These are phyloP conservation scores for Pampus argenteus DNA, from an alignment of 2,797 vertebrate species.

Conservation along the genomic window DNA sequence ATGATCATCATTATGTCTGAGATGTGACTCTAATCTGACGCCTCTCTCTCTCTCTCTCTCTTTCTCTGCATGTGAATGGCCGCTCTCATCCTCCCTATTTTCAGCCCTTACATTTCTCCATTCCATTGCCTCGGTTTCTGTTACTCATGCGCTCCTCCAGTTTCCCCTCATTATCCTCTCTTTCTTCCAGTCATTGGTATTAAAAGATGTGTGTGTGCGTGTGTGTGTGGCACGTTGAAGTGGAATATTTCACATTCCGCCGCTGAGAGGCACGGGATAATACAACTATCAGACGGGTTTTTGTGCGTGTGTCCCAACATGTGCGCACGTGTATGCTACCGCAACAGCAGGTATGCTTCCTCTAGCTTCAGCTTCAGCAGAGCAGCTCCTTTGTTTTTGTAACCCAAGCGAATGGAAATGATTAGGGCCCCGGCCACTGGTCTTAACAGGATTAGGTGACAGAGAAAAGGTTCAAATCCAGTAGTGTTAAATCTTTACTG, in stretches of 20 bases:
- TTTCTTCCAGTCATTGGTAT: conserved; percentile 46
- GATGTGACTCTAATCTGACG: conserved; percentile 21
- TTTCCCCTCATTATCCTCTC: conserved; percentile 32
- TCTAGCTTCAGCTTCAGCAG: conserved; percentile 36
- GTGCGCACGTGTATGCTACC: conserved; percentile 17
- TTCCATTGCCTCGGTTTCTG: conserved; percentile 35
- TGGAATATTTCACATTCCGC: conserved; percentile 73
- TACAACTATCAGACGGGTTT: conserved; percentile 45
- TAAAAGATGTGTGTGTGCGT: conserved; percentile 58
- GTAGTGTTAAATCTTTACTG: conserved; percentile 15
- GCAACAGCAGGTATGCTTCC: conserved; percentile 34
- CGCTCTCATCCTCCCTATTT: conserved; percentile 22
- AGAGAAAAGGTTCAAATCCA: conserved; percentile 24
- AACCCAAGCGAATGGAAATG: conserved; percentile 67
- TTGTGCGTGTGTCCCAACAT: conserved; percentile 2
- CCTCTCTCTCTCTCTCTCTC: too few relatives aligned
- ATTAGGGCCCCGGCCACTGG: conserved; percentile 51
- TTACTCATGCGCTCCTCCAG: conserved; percentile 46
- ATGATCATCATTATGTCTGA: not conserved
- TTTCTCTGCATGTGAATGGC: conserved; percentile 24
- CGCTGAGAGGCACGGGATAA: conserved; percentile 39
- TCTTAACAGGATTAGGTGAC: conserved; percentile 43
- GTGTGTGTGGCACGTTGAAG: conserved; percentile 43
- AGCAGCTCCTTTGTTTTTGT: conserved; percentile 58
- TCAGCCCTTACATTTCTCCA: conserved; percentile 36